Conservation (phyloP, 2,113 vertebrate genomes). For the Mandrillus leucophaeus region DNA sequence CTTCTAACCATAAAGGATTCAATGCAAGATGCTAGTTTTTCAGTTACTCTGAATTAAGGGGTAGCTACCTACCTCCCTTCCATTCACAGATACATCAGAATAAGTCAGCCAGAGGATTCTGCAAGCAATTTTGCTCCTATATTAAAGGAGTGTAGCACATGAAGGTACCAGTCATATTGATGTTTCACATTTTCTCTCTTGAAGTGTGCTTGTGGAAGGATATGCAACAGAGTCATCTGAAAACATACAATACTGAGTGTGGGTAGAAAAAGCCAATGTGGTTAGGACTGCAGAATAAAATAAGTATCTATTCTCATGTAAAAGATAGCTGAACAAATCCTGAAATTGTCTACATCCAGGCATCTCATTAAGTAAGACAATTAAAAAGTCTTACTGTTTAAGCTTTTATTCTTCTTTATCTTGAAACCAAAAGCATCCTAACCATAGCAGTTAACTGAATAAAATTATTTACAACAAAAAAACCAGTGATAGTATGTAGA, state of each 20-base stretch:
- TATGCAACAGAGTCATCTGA: not conserved
- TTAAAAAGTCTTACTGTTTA: not conserved
- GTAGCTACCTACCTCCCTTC: not conserved
- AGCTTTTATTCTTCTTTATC: not conserved
- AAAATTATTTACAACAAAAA: not conserved
- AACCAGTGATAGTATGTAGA: not conserved
- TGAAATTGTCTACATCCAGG: too few relatives aligned
- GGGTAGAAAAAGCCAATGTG: not conserved
- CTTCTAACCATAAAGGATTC: not conserved
- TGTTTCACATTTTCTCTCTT: not conserved
- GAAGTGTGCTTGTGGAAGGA: not conserved
- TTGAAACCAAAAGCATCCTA: not conserved
- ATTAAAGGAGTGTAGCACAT: not conserved
- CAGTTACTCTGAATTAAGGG: not conserved
- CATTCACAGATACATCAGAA: not conserved
- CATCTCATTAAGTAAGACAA: not conserved
- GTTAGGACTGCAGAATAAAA: not conserved
- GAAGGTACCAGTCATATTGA: not conserved
- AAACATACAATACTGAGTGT: not conserved
- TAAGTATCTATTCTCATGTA: not conserved
- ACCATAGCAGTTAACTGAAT: not conserved
- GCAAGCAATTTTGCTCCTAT: not conserved
- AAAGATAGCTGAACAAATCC: not conserved
- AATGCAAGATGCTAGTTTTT: not conserved
- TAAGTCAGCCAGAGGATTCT: not conserved